Base-by-base conservation (phyloP, 2,797 vertebrate genomes). In the Ciconia nigra region DNA sequence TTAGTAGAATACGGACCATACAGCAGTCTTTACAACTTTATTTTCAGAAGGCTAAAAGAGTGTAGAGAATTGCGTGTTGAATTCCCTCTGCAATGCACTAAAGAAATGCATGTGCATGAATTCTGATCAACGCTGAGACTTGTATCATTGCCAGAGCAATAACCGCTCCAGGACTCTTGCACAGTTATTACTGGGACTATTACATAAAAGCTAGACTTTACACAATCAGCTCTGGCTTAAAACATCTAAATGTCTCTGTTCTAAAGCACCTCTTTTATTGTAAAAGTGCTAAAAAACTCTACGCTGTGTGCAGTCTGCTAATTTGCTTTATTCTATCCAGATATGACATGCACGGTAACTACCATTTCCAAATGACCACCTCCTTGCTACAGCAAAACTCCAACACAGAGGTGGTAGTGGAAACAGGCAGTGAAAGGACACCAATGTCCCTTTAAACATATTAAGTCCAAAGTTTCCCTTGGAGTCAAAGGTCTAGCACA, bases 31-130 rank as follows among this genome's bases (percentile, higher is more conserved):
- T 73, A 80, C 89, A 70, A 55, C 3, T 41, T 46, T 59, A 37
- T 93, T 96, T 95, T 93, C 80, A 39, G 57, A 87, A 35, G 80
- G 46, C 51, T 90, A 15, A 28, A 26, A 63, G 74, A 61, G 24
- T 15, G 47, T 20, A 31, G 52, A 73, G 87, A 13, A 41, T 2
- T 2, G 22, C 7, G 6, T 29, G 44, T 58, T 92, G 73, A 70
- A 15, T 59, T 58, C 35, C 13, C 31, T 47, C 86, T 70, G 51
- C 65, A 79, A 28, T 6, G 51, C 52, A 19, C 83, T 72, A 49
- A 19, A 39, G 90, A 49, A 52, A 66, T 10, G 63, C 62, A 10
- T 1, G 37, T 24, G 77, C 47, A 51, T 82, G 83, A 92, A 37
- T 67, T 80, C 89, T 11, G n/a, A 80, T 37, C 72, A 55, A 18